phyloP scores from a whole-genome alignment of 2,888 invertebrate species.

The Charanyca ferruginea region DNA sequence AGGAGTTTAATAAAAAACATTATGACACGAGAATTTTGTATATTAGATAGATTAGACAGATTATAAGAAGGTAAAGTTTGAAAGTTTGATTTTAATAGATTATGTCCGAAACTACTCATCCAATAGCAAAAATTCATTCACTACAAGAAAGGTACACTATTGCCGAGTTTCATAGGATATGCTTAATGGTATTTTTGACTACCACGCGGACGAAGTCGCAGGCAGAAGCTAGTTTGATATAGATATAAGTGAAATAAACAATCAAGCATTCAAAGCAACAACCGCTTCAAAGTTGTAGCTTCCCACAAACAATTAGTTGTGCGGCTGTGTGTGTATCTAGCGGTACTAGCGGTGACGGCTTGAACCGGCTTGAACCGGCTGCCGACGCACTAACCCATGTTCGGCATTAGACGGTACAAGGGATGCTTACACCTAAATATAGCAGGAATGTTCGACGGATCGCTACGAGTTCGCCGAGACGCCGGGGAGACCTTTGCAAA shows the following conservation, averaged over 20 bases:
- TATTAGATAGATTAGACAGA: too few species aligned
- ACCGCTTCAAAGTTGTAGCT: slow-evolving; percentile 39
- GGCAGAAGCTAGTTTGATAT: too few species aligned
- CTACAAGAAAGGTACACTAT: too few species aligned
- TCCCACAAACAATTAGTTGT: slow-evolving; percentile 61
- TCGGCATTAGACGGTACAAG: slow-evolving; percentile 70
- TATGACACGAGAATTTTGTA: too few species aligned
- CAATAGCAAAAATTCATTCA: too few species aligned
- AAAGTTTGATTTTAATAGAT: too few species aligned
- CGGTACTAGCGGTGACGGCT: slow-evolving; percentile 52
- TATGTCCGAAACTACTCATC: too few species aligned
- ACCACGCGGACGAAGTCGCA: too few species aligned
- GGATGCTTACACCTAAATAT: slow-evolving; percentile 77
- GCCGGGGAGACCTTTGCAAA: slow-evolving; percentile 64
- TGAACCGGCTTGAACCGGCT: slow-evolving; percentile 49
- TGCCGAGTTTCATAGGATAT: too few species aligned
- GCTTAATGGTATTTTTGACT: too few species aligned
- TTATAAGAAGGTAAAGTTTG: too few species aligned
- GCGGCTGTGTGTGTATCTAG: slow-evolving; percentile 34
- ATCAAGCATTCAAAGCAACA: slow-evolving; percentile 24
- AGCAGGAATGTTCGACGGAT: slow-evolving; percentile 74
- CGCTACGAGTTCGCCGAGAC: slow-evolving; percentile 69
- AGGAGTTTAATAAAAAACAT: too few species aligned
- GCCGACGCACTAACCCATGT: slow-evolving; percentile 65
- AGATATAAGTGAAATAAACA: slow-evolving; percentile 22